Percentiles rank a stretch among this genome's conserved stretches.
Evolutionary conservation across 2,797 vertebrate species (phyloP).

Genomic region (Typhlichthys subterraneus): DNA sequence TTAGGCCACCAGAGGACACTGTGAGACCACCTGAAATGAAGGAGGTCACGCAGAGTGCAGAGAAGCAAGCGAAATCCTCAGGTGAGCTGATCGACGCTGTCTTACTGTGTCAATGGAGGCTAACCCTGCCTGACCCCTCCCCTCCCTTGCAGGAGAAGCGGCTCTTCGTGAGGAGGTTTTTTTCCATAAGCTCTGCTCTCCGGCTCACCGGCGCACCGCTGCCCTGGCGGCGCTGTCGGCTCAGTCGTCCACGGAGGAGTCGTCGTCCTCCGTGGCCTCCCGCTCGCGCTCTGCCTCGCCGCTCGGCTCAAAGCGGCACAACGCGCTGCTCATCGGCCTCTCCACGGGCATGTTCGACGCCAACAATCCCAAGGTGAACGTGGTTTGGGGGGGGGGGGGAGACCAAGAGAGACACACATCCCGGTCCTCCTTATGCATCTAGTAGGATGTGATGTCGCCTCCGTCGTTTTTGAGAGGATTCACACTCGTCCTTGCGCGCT

Average conservation of each 20-base stretch:
- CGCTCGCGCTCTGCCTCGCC: conserved; percentile 90
- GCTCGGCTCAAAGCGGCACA: conserved; percentile 82
- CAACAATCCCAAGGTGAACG: conserved; percentile 92
- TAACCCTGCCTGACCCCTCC: conserved; percentile 20
- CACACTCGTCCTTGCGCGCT: conserved; percentile 8
- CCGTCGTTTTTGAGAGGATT: conserved; percentile 1
- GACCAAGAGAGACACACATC: neutral
- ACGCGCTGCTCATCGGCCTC: conserved; percentile 88
- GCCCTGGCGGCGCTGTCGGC: conserved; percentile 80
- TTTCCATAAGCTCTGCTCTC: conserved; percentile 83
- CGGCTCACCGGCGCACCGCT: conserved; percentile 74
- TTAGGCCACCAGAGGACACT: conserved; percentile 67
- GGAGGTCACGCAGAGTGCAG: conserved; percentile 37
- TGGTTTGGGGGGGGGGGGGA: neutral
- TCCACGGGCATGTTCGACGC: conserved; percentile 95
- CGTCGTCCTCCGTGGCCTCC: conserved; percentile 79
- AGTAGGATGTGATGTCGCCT: no score
- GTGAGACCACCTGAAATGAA: conserved; percentile 22
- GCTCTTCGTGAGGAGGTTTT: conserved; percentile 74
- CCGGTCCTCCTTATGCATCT: neutral
- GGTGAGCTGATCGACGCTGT: conserved; percentile 44
- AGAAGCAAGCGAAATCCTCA: conserved; percentile 54
- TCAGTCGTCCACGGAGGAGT: conserved; percentile 88
- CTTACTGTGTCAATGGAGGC: conserved; percentile 1
- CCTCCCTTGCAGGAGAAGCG: conserved; percentile 31